Percentiles rank a stretch among this genome's conserved stretches.
phyloP scores from a whole-genome alignment of 2,113 vertebrate genomes.

The Scolopax mira region DNA sequence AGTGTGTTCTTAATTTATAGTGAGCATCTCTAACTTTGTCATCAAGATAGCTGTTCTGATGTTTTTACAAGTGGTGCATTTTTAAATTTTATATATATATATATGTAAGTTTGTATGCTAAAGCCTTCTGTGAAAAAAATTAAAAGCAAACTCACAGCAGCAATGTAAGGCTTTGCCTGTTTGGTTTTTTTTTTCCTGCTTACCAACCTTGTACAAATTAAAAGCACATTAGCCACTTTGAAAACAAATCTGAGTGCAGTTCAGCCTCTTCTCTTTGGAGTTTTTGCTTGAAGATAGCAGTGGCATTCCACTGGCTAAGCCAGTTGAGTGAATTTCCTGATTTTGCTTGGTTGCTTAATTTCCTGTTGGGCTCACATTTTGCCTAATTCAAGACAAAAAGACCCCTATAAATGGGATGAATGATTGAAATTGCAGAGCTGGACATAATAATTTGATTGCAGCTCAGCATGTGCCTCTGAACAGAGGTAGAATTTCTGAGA shows the following conservation, averaged over 20 bases:
- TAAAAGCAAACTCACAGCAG: not conserved
- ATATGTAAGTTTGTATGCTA: not conserved
- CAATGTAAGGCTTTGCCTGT: not conserved
- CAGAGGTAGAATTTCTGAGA: slow-evolving; percentile 38
- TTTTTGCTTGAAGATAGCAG: slow-evolving; percentile 46
- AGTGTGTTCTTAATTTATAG: not conserved
- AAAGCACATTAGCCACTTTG: slow-evolving; percentile 62
- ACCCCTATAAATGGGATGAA: slow-evolving; percentile 53
- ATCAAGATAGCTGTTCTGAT: not conserved
- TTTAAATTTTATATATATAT: not conserved
- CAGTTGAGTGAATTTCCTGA: slow-evolving; percentile 67
- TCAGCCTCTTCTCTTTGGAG: slow-evolving; percentile 30
- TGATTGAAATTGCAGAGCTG: slow-evolving; percentile 58
- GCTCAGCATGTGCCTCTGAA: slow-evolving; percentile 29
- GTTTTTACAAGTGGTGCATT: not conserved
- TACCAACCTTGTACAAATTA: slow-evolving; percentile 43
- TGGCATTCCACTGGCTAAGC: slow-evolving; percentile 43
- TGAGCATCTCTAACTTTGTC: not conserved
- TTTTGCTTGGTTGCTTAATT: slow-evolving; percentile 64
- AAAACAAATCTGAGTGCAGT: slow-evolving; percentile 46
- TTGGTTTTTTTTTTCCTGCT: not conserved
- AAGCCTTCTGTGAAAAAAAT: not conserved
- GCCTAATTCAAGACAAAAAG: slow-evolving; percentile 62
- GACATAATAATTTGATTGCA: slow-evolving; percentile 33
- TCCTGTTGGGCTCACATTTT: slow-evolving; percentile 66